Percentiles rank a stretch among this genome's conserved stretches.
Evolutionary conservation across 2,888 invertebrate species (phyloP).

Genomic region (Boloria euphrosyne): DNA sequence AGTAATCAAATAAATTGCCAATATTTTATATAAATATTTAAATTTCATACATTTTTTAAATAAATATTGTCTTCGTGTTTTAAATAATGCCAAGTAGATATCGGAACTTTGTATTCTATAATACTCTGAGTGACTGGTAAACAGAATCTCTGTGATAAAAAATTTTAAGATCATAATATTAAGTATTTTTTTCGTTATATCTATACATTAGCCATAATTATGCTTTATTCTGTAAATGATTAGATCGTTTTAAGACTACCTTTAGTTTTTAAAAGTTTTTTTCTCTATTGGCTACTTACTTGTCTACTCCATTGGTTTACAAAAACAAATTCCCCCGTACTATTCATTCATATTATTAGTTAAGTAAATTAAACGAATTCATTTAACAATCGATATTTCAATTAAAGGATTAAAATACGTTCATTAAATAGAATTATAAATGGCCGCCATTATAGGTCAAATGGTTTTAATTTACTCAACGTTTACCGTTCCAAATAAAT

Average conservation of each 20-base stretch:
- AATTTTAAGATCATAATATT: no score
- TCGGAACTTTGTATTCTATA: constrained; percentile 1
- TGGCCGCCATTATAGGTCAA: constrained; percentile 5
- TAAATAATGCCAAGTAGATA: neutral
- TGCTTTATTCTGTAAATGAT: no score
- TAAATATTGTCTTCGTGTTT: constrained; percentile 11
- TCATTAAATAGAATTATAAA: constrained; percentile 10
- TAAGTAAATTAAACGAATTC: neutral
- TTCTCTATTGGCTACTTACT: no score
- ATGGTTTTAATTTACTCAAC: constrained; percentile 5
- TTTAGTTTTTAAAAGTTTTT: no score
- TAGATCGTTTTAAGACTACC: no score
- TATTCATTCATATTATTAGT: no score
- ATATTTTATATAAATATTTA: constrained; percentile 16
- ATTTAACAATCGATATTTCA: constrained; percentile 8
- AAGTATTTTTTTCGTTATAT: no score
- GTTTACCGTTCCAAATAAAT: constrained; percentile 13
- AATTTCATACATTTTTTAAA: constrained; percentile 9
- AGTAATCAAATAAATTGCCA: constrained; percentile 17
- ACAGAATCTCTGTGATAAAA: no score
- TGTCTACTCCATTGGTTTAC: no score
- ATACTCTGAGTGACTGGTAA: neutral
- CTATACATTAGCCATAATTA: no score
- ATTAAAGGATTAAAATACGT: constrained; percentile 12
- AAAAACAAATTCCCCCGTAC: no score